These are phyloP conservation scores for Myotis vivesi DNA, from an alignment of 2,797 vertebrate species.

Conservation along the genomic window DNA sequence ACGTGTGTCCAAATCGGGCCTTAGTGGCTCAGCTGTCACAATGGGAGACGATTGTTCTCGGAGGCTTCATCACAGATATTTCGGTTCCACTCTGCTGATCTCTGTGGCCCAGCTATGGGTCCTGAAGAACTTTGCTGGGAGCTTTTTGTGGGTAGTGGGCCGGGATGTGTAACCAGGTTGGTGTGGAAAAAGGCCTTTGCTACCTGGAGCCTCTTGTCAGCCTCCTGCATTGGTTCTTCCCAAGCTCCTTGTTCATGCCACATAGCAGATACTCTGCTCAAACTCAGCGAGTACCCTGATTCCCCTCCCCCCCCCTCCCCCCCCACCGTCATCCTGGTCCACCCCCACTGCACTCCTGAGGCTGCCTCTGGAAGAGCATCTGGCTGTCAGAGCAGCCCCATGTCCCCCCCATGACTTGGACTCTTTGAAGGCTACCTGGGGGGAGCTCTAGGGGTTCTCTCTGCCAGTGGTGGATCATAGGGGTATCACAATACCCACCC, in stretches of 20 bases:
- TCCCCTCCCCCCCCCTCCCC: no score
- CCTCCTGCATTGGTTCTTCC: constrained; percentile 19
- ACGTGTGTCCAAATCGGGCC: constrained; percentile 86
- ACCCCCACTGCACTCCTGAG: not conserved
- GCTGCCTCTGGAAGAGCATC: not conserved
- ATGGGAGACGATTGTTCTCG: constrained; percentile 87
- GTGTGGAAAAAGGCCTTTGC: not conserved
- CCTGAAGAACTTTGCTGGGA: not conserved
- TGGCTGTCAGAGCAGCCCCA: not conserved
- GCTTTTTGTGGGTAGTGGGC: not conserved
- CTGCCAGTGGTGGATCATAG: not conserved
- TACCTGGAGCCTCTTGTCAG: not conserved
- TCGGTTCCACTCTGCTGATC: constrained; percentile 83
- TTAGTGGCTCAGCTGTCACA: constrained; percentile 90
- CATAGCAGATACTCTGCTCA: not conserved
- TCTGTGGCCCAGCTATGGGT: not conserved
- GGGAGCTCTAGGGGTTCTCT: not conserved
- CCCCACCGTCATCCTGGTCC: not conserved
- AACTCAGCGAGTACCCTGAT: not conserved
- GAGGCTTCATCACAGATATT: constrained; percentile 83
- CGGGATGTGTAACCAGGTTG: not conserved
- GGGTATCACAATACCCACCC: not conserved
- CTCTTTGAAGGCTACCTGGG: not conserved
- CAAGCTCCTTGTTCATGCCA: not conserved
- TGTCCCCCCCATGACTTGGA: no score